Percentiles rank a stretch among this genome's conserved stretches.
These are phyloP conservation scores for Aphodius granarius DNA, from an alignment of 2,888 invertebrate species.

Conservation along the genomic window DNA sequence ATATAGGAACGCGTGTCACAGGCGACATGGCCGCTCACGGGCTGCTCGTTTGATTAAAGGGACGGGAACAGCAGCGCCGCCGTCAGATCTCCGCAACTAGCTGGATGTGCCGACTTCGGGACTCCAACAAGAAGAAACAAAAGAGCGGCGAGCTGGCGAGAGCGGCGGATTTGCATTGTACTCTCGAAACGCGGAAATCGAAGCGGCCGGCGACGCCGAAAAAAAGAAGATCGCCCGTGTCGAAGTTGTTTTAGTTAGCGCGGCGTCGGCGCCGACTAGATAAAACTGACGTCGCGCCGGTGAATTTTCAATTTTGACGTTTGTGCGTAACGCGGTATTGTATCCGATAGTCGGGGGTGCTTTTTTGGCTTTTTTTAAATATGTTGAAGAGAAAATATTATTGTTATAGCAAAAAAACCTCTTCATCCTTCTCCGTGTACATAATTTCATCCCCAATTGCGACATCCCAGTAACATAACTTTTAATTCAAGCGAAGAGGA, in stretches of 20 bases:
- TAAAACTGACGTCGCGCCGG: neutral
- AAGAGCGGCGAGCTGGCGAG: neutral
- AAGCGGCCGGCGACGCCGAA: neutral
- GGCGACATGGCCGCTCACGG: slow-evolving; percentile 16
- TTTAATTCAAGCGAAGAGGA: neutral
- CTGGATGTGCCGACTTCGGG: neutral
- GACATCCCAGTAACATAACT: neutral
- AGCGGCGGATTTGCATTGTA: slow-evolving; percentile 7
- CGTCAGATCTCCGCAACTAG: neutral
- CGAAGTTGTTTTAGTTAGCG: neutral
- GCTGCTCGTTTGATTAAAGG: slow-evolving; percentile 18
- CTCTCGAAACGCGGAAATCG: neutral
- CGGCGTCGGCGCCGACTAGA: neutral
- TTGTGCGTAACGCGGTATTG: neutral
- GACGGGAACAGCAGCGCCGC: neutral
- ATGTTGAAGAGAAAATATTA: too few species aligned
- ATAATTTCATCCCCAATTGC: neutral
- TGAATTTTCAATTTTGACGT: neutral
- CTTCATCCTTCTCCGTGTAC: neutral
- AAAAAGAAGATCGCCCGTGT: slow-evolving; percentile 3
- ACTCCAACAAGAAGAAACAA: slow-evolving; percentile 10
- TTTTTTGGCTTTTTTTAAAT: neutral
- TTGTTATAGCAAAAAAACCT: too few species aligned
- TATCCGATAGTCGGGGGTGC: neutral
- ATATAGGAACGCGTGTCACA: slow-evolving; percentile 35